Evolutionary conservation across 2,797 vertebrate species (phyloP).

Genomic region (Rousettus madagascariensis): DNA sequence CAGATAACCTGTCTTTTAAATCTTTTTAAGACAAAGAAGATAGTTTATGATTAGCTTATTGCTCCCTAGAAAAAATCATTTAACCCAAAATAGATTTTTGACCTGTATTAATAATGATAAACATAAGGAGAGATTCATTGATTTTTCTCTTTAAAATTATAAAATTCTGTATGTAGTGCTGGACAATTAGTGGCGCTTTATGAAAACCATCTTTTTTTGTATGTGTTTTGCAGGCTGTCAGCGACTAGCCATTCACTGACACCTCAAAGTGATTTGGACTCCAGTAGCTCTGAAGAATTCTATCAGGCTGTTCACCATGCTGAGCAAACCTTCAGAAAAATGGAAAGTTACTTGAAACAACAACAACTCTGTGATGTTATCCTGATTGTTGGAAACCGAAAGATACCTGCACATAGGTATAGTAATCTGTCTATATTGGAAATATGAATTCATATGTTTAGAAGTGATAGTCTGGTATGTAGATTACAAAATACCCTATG

Average conservation of each 20-base stretch:
- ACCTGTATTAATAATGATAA: not conserved
- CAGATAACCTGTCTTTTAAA: not conserved
- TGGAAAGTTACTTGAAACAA: constrained; percentile 88
- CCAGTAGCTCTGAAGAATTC: constrained; percentile 85
- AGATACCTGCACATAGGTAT: constrained; percentile 89
- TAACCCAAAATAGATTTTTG: not conserved
- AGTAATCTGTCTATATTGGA: not conserved
- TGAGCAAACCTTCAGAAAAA: constrained; percentile 87
- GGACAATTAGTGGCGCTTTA: not conserved
- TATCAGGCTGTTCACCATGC: constrained; percentile 88
- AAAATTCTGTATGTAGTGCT: not conserved
- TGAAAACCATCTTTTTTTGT: not conserved
- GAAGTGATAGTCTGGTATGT: not conserved
- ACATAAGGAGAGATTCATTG: not conserved
- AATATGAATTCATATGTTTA: not conserved
- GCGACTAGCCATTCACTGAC: constrained; percentile 78
- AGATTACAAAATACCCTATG: not conserved
- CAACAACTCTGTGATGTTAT: constrained; percentile 89
- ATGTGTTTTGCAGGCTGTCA: constrained; percentile 79
- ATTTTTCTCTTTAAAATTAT: constrained; percentile 3
- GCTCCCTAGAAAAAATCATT: not conserved
- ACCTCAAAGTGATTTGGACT: constrained; percentile 84
- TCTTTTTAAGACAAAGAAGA: not conserved
- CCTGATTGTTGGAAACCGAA: constrained; percentile 86
- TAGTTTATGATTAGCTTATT: not conserved